Evolutionary conservation across 2,113 vertebrate genomes (phyloP).

Genomic region (Sakesphorus luctuosus): DNA sequence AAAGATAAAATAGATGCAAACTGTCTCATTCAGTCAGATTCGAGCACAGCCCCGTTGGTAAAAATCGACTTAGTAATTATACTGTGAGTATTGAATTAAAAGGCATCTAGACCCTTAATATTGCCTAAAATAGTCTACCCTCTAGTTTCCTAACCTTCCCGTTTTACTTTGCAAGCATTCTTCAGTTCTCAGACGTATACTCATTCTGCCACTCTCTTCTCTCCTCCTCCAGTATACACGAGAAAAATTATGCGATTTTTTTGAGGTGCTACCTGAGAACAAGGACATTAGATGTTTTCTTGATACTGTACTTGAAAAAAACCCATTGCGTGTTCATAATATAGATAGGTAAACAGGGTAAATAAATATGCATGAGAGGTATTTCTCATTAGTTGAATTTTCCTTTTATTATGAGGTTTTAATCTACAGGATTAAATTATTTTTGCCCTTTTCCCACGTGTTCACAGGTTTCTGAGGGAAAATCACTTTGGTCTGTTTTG

Average conservation of each 20-base stretch:
- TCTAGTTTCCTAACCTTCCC: neutral
- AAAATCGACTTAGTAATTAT: neutral
- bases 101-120: neutral
- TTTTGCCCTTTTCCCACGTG: accelerated
- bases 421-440: neutral
- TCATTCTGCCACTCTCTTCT: neutral
- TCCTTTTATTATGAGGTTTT: neutral
- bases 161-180: neutral
- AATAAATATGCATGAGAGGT: neutral
- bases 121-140: neutral
- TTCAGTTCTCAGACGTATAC: neutral
- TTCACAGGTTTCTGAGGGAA: neutral
- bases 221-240: accelerated
- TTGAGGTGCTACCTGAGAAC: neutral
- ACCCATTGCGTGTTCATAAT: neutral
- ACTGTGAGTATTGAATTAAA: neutral
- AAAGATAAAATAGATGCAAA: neutral
- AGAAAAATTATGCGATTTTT: neutral
- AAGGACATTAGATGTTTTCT: neutral
- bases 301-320: neutral
- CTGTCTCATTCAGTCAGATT: neutral
- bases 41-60: accelerated
- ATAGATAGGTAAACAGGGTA: accelerated
- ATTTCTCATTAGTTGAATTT: neutral
- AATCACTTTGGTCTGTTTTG: neutral